A percentile compares a stretch with the other conserved stretches of the same genome.
phyloP scores from a whole-genome alignment of 1,140 invertebrate genomes.

The Drosophila pseudoobscura region DNA sequence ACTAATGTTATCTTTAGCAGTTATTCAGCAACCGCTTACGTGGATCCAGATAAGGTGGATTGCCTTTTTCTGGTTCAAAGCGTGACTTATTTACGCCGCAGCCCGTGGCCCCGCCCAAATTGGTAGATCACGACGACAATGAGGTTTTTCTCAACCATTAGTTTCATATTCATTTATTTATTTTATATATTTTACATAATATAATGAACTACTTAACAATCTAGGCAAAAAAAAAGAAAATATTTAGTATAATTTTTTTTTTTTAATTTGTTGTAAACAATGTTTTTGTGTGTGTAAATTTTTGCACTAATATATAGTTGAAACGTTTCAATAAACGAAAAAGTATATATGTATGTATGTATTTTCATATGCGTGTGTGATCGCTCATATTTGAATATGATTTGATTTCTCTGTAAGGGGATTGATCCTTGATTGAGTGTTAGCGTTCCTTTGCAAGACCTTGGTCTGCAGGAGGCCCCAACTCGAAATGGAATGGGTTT shows the following conservation, averaged over 20 bases:
- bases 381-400: no score
- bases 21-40: no score
- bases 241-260: conserved; percentile 56
- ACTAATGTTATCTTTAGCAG: no score
- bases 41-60: no score
- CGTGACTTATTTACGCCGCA: no score
- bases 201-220: conserved; percentile 76
- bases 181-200: conserved; percentile 78
- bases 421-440: conserved; percentile 25
- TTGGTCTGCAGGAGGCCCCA: conserved; percentile 25
- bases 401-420: conserved; percentile 8
- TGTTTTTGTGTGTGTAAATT: conserved; percentile 32
- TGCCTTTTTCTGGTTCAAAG: no score
- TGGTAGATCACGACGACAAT: not conserved
- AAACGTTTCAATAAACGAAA: conserved; percentile 69
- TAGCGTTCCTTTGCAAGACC: conserved; percentile 10
- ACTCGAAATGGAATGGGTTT: conserved; percentile 23
- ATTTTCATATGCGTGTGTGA: conserved; percentile 11
- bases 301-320: conserved; percentile 53
- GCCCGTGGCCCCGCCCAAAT: not conserved
- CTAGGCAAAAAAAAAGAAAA: conserved; percentile 66
- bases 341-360: conserved; percentile 30
- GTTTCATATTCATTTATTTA: conserved; percentile 78
- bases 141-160: conserved; percentile 23
- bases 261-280: conserved; percentile 22